phyloP scores from a whole-genome alignment of 2,888 invertebrate genomes.

The Chrysina gloriosa region DNA sequence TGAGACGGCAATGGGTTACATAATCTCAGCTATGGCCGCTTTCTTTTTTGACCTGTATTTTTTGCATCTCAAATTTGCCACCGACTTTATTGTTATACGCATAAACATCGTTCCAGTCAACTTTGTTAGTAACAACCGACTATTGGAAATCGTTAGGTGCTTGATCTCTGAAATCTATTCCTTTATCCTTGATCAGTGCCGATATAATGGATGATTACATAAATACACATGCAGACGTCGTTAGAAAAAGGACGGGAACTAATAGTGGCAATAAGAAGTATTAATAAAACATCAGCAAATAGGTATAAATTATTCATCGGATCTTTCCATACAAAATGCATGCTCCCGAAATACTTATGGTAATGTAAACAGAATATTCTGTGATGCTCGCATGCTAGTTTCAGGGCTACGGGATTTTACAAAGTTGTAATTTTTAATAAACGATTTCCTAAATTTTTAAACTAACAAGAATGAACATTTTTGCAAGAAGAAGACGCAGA shows the following conservation, averaged over 20 bases:
- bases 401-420: too few relatives aligned
- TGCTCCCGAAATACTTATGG: not conserved
- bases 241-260: not conserved
- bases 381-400: too few relatives aligned
- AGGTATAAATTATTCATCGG: not conserved
- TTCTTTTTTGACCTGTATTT: constrained; percentile 24
- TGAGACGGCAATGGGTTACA: constrained; percentile 1
- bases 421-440: too few relatives aligned
- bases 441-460: too few relatives aligned
- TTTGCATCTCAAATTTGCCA: constrained; percentile 5
- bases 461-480: too few relatives aligned
- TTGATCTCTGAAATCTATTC: not conserved
- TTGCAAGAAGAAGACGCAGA: too few relatives aligned
- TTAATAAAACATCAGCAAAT: constrained; percentile 1
- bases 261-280: not conserved
- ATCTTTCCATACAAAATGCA: not conserved
- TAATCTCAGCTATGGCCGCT: not conserved
- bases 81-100: not conserved
- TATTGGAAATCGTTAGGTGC: not conserved
- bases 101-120: not conserved
- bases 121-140: too few relatives aligned
- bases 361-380: not conserved
- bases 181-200: constrained; percentile 1
- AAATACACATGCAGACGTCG: not conserved
- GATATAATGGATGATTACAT: not conserved